phyloP scores from a whole-genome alignment of 1,140 invertebrate genomes.

The Maconellicoccus hirsutus region DNA sequence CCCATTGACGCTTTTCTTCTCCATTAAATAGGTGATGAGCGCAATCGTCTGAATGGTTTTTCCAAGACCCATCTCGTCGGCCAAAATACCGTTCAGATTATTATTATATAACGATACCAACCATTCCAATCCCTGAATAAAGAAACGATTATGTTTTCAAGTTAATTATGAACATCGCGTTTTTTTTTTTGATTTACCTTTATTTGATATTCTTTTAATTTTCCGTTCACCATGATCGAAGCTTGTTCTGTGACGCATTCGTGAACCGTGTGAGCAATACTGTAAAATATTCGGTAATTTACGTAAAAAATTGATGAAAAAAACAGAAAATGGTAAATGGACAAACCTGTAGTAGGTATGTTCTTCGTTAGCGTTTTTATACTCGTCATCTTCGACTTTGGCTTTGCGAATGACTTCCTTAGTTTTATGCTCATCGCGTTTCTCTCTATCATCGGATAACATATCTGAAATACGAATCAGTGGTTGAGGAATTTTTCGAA shows the following conservation, averaged over 20 bases:
- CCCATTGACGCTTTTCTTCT: constrained; percentile 93
- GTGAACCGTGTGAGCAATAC: constrained; percentile 87
- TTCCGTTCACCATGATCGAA: constrained; percentile 82
- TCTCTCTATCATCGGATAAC: constrained; percentile 6
- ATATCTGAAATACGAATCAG: background rate
- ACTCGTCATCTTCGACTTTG: constrained; percentile 90
- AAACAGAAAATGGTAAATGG: too few species aligned
- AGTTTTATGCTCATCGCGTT: constrained; percentile 23
- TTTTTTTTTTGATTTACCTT: constrained; percentile 47
- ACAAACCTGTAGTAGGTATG: constrained; percentile 72
- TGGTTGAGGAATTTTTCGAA: background rate
- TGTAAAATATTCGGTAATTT: constrained; percentile 32
- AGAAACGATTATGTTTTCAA: background rate
- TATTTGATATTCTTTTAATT: constrained; percentile 89
- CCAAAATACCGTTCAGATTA: constrained; percentile 92
- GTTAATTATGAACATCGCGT: too few species aligned
- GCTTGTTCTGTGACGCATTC: constrained; percentile 87
- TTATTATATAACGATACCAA: constrained; percentile 97
- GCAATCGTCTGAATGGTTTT: constrained; percentile 95
- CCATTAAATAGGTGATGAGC: constrained; percentile 95
- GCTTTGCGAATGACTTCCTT: constrained; percentile 65
- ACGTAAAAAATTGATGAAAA: background rate
- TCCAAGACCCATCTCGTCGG: constrained; percentile 95
- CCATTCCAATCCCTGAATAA: constrained; percentile 76
- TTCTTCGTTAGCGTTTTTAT: constrained; percentile 53